Evolutionary conservation across 2,113 vertebrate species (phyloP).

Genomic region (Lota lota): DNA sequence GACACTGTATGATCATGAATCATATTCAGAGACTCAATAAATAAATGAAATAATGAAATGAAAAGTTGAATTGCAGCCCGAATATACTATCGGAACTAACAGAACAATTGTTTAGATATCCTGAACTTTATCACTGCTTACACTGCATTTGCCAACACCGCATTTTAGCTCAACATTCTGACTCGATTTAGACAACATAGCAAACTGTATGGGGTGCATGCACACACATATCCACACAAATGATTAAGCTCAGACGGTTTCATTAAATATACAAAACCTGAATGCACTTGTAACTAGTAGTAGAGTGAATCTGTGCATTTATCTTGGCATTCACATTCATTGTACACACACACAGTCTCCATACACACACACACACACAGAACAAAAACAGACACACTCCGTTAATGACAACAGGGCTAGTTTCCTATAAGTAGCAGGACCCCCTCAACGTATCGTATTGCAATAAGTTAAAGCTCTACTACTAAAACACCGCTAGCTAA

Average conservation of each 20-base stretch:
- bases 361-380: background rate
- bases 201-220: background rate
- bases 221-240: constrained; percentile 21
- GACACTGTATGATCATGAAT: too few species aligned
- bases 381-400: constrained; percentile 16
- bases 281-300: too few species aligned
- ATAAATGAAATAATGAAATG: too few species aligned
- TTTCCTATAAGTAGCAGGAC: constrained; percentile 43
- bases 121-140: background rate
- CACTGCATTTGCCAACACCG: constrained; percentile 10
- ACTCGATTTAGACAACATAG: constrained; percentile 6
- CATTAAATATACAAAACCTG: too few species aligned
- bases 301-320: too few species aligned
- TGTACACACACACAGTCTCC: background rate
- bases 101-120: background rate
- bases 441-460: constrained; percentile 46
- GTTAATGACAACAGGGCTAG: constrained; percentile 15
- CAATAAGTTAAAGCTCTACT: constrained; percentile 50
- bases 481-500: constrained; percentile 57
- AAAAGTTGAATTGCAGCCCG: background rate
- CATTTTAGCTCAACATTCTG: constrained; percentile 11
- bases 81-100: constrained; percentile 23
- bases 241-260: too few species aligned
- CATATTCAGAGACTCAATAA: too few species aligned
- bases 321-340: too few species aligned